phyloP scores from a whole-genome alignment of 2,888 invertebrate genomes.

The Onchidella celtica region DNA sequence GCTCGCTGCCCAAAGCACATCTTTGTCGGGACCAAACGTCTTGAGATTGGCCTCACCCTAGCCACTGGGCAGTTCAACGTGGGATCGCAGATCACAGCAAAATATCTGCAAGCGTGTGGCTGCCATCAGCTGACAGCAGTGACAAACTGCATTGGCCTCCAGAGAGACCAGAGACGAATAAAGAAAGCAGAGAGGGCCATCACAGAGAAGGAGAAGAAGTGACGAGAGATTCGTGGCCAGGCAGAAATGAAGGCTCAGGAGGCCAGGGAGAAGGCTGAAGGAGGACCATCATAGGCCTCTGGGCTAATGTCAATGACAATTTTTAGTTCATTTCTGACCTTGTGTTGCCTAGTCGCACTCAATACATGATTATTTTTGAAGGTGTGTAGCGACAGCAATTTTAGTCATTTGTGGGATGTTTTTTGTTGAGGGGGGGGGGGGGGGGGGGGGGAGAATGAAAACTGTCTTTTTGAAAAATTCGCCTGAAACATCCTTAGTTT shows the following conservation, averaged over 20 bases:
- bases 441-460: not conserved
- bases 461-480: not conserved
- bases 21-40: not conserved
- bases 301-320: not conserved
- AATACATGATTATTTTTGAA: not conserved
- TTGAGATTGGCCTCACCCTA: not conserved
- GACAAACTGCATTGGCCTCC: not conserved
- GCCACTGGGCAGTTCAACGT: not conserved
- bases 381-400: not conserved
- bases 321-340: not conserved
- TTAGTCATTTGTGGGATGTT: not conserved
- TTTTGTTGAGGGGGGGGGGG: not conserved
- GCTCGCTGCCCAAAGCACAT: not conserved
- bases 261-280: not conserved
- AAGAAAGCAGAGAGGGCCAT: not conserved
- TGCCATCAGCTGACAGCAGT: not conserved
- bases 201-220: not conserved
- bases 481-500: too few relatives aligned
- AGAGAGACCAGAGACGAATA: not conserved
- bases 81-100: not conserved
- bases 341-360: not conserved
- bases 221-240: not conserved
- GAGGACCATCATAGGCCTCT: not conserved
- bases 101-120: not conserved
- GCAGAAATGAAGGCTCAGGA: not conserved